These are phyloP conservation scores for Oryzias celebensis DNA, from an alignment of 2,113 vertebrate species.

Conservation along the genomic window DNA sequence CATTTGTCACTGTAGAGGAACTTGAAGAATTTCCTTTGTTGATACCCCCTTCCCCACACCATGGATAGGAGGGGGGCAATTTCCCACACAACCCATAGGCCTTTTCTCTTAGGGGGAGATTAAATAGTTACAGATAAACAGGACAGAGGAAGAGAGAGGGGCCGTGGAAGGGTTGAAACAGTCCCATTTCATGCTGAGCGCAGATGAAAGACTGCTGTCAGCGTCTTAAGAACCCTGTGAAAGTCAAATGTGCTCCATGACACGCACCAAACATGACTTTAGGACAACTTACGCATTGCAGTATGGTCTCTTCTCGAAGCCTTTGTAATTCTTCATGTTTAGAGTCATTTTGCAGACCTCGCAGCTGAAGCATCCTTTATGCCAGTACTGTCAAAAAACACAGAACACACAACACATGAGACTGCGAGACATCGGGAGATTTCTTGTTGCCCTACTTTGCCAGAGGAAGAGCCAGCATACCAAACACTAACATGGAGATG, in stretches of 20 bases:
- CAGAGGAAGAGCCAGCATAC: neutral
- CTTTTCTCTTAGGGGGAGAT: conserved; percentile 39
- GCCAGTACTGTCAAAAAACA: conserved; percentile 86
- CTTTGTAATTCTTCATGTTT: conserved; percentile 99
- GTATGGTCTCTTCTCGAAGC: conserved; percentile 97
- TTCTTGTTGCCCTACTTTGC: neutral
- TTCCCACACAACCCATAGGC: conserved; percentile 67
- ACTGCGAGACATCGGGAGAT: too few species aligned
- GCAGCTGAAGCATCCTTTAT: conserved; percentile 99
- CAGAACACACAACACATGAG: too few species aligned
- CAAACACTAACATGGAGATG: neutral
- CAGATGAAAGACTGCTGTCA: conserved; percentile 36
- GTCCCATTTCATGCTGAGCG: conserved; percentile 45
- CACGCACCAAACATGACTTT: conserved; percentile 15
- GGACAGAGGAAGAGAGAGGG: conserved; percentile 36
- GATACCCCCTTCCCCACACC: conserved; percentile 14
- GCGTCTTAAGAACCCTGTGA: conserved; percentile 11
- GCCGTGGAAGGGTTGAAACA: conserved; percentile 50
- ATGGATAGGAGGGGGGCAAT: conserved; percentile 40
- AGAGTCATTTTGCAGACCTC: conserved; percentile 99
- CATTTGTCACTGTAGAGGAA: conserved; percentile 73
- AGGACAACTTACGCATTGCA: conserved; percentile 93
- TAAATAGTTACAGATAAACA: conserved; percentile 51
- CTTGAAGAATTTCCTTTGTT: conserved; percentile 76
- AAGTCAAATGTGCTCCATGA: conserved; percentile 9